phyloP scores from a whole-genome alignment of 2,113 vertebrate species.

The Fukomys damarensis region DNA sequence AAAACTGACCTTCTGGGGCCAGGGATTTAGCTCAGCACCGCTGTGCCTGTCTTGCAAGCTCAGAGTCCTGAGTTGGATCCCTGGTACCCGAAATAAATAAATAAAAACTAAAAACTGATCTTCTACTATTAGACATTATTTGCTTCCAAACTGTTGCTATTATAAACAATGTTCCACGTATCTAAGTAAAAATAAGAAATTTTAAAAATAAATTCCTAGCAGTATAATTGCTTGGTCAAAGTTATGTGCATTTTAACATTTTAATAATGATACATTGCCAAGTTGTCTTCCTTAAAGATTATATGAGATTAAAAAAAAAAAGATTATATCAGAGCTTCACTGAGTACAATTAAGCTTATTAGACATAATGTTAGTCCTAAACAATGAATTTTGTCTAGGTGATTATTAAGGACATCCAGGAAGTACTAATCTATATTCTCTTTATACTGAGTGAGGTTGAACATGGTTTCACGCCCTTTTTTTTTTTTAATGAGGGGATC shows the following conservation, averaged over 20 bases:
- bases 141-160: not conserved
- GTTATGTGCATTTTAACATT: not conserved
- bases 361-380: not conserved
- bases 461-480: not conserved
- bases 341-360: not conserved
- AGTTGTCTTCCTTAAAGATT: not conserved
- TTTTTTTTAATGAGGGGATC: not conserved
- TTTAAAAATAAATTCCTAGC: slow-evolving; percentile 9
- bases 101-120: not conserved
- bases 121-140: not conserved
- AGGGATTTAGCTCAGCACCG: too few species aligned
- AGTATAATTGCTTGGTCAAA: slow-evolving; percentile 2
- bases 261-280: not conserved
- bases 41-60: too few species aligned
- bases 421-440: not conserved
- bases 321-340: not conserved
- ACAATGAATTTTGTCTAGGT: not conserved
- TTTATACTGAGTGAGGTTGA: not conserved
- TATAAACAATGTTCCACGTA: not conserved
- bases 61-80: too few species aligned
- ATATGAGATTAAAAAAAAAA: too few species aligned
- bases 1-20: too few species aligned
- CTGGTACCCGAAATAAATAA: too few species aligned
- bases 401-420: not conserved
- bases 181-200: slow-evolving; percentile 6